A percentile compares a stretch with the other conserved stretches of the same genome.
phyloP scores from a whole-genome alignment of 2,888 invertebrate genomes.

The Pherbina coryleti region DNA sequence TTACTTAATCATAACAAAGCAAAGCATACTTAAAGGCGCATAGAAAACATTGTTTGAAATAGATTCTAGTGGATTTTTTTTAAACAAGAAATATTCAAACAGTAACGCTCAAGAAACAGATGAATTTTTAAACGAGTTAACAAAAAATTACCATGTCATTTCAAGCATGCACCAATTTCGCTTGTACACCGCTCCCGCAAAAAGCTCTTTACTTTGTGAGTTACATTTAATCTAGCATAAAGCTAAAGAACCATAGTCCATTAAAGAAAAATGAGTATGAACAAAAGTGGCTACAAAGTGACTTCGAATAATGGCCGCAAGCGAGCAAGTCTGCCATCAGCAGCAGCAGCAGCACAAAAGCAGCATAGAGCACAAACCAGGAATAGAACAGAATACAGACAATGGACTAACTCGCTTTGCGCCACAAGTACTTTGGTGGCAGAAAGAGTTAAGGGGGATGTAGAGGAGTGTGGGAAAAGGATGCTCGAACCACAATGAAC shows the following conservation, averaged over 20 bases:
- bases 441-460: neutral
- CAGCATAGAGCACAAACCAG: neutral
- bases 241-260: neutral
- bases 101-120: too few relatives aligned
- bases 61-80: too few relatives aligned
- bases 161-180: too few relatives aligned
- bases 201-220: too few relatives aligned
- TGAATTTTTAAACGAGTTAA: too few relatives aligned
- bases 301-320: conserved; percentile 10
- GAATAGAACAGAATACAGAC: too few relatives aligned
- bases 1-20: neutral
- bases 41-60: neutral
- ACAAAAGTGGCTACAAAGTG: conserved; percentile 17
- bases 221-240: neutral
- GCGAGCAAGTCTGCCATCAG: neutral
- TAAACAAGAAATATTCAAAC: too few relatives aligned
- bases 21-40: neutral
- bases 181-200: too few relatives aligned
- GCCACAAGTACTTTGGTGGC: neutral
- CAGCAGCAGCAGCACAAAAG: neutral
- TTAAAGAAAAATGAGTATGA: neutral
- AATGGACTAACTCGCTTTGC: too few relatives aligned
- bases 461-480: neutral
- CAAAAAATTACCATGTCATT: too few relatives aligned
- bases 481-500: conserved; percentile 3